Evolutionary conservation across 2,888 invertebrate species (phyloP).

Genomic region (Spisula subtruncata): DNA sequence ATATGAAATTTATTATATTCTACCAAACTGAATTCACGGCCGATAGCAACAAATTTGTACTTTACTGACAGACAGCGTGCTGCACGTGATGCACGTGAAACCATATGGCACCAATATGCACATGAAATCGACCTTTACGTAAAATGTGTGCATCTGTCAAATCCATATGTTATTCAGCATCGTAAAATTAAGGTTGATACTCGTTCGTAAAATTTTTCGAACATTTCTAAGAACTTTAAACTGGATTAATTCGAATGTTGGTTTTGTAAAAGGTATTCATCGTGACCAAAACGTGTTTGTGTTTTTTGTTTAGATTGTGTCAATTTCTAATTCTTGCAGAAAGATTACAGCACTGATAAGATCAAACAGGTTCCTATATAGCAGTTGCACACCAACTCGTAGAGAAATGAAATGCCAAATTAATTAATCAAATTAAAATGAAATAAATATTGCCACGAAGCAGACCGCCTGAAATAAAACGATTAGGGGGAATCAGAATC

Average conservation of each 20-base stretch:
- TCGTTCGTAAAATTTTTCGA: too few relatives aligned
- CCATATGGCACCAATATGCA: not conserved
- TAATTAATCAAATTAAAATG: conserved; percentile 22
- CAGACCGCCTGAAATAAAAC: not conserved
- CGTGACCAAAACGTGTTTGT: too few relatives aligned
- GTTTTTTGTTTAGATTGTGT: not conserved
- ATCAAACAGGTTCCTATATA: not conserved
- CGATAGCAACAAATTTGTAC: too few relatives aligned
- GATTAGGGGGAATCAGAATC: not conserved
- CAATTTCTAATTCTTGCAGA: not conserved
- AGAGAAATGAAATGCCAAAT: not conserved
- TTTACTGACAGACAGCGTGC: not conserved
- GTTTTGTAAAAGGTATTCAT: too few relatives aligned
- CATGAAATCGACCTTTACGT: too few relatives aligned
- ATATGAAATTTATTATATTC: not conserved
- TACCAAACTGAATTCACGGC: not conserved
- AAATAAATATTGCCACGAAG: not conserved
- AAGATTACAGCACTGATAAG: not conserved
- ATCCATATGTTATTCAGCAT: too few relatives aligned
- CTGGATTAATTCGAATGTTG: too few relatives aligned
- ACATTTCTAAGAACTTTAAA: too few relatives aligned
- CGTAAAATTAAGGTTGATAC: too few relatives aligned
- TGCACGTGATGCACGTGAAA: not conserved
- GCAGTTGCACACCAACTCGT: not conserved
- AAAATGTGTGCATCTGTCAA: too few relatives aligned